Base-by-base conservation (phyloP, 2,888 invertebrate genomes). In the Zaprionus obscuricornis region DNA sequence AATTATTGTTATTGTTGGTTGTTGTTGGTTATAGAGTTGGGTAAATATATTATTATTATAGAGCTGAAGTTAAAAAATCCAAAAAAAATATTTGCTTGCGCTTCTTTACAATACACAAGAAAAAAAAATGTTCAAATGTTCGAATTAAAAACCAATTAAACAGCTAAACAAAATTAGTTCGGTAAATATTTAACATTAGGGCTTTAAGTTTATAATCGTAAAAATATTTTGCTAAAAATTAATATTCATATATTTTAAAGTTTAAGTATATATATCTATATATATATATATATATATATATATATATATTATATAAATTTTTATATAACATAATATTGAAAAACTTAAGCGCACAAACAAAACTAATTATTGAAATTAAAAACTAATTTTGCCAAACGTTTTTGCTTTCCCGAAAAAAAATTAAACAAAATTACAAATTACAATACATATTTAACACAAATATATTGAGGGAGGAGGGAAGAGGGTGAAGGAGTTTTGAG, bases 351-450 rank as follows among this genome's bases (percentile, higher is more conserved):
- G 81, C 77, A 81, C 74, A 85, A 86, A 79, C 79, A 81, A 81
- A 84, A 77, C 77, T 77, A 77, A 76, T 64, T 76, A 76, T 71
- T 69, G 72, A 82, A 82, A 79, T 77, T 86, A 74, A 65, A 73
- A 87, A 70, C 79, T 86, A 86, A 76, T 76, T 86, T 88, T 87
- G 86, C 87, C 87, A 88, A 88, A 88, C 85, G 86, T 87, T 79
- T 79, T 88, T 87, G 85, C 81, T 88, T 88, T 87, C 87, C 87
- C 87, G 81, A 87, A 87, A 65, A n/a, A 66, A 66, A 67, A 66
- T 72, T 55, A 78, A 78, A 73, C 60, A 71, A 76, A 77, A 83
- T 78, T 74, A 78, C 79, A 84, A 83, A 81, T 77, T 82, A 84
- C 60, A 86, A 68, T 68, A 68, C 68, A 81, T 76, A 74, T 79